Conservation (phyloP, 1,140 invertebrate genomes). For the Meteorus sp. region DNA sequence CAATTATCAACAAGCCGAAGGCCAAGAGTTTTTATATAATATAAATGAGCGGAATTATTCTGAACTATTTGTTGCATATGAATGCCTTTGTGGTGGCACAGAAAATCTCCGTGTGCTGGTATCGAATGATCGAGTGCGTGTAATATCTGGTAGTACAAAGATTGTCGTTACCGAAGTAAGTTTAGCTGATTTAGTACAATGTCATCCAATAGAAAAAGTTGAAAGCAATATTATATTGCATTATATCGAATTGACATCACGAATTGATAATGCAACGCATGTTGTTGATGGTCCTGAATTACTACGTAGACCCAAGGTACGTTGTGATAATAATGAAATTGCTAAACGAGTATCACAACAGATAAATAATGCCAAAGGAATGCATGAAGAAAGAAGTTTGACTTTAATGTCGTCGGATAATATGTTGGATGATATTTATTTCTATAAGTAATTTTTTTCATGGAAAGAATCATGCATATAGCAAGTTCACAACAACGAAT, state of each 20-base stretch:
- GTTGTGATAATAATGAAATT: constrained; percentile 78
- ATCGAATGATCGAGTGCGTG: constrained; percentile 53
- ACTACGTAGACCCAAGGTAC: constrained; percentile 74
- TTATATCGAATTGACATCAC: constrained; percentile 79
- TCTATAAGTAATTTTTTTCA: constrained; percentile 47
- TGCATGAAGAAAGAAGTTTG: constrained; percentile 74
- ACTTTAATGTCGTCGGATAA: constrained; percentile 56
- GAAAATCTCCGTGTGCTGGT: constrained; percentile 78
- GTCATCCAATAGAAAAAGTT: constrained; percentile 60
- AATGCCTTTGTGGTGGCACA: constrained; percentile 72
- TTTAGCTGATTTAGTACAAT: constrained; percentile 63
- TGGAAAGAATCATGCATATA: constrained; percentile 4
- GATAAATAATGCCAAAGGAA: constrained; percentile 84
- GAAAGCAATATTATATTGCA: constrained; percentile 60
- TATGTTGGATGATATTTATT: constrained; percentile 54
- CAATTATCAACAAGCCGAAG: constrained; percentile 73
- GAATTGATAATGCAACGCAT: constrained; percentile 58
- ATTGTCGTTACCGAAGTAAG: constrained; percentile 55
- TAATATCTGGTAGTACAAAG: constrained; percentile 54
- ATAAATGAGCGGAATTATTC: constrained; percentile 77
- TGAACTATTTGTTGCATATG: constrained; percentile 84
- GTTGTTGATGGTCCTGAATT: constrained; percentile 57
- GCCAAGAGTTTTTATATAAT: constrained; percentile 81
- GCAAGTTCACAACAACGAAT: neutral
- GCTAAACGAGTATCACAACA: constrained; percentile 76